These are phyloP conservation scores for Trichonephila inaurata DNA, from an alignment of 1,140 invertebrate species.

Conservation along the genomic window DNA sequence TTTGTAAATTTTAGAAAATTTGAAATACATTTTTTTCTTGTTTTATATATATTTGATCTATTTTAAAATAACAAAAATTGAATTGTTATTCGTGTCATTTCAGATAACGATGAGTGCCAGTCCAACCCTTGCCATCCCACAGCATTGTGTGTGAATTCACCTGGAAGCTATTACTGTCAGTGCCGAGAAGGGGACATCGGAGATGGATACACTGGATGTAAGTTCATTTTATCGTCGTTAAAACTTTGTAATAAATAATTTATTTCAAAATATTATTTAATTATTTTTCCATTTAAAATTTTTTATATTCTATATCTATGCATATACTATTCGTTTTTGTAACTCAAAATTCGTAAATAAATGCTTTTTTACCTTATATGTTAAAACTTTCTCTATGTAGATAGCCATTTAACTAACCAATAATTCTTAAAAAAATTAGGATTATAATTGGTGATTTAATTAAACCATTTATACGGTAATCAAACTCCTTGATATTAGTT, in stretches of 20 bases:
- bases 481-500: background rate
- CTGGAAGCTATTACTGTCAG: slow-evolving; percentile 89
- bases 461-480: background rate
- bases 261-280: too few relatives aligned
- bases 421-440: too few relatives aligned
- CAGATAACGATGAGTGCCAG: slow-evolving; percentile 81
- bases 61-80: background rate
- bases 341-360: too few relatives aligned
- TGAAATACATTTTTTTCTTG: background rate
- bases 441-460: too few relatives aligned
- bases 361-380: too few relatives aligned
- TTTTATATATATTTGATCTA: background rate
- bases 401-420: too few relatives aligned
- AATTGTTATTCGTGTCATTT: background rate
- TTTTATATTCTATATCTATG: too few relatives aligned
- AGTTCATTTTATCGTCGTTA: background rate
- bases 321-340: too few relatives aligned
- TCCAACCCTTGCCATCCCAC: slow-evolving; percentile 88
- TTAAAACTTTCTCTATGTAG: too few relatives aligned
- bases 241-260: background rate
- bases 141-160: slow-evolving; percentile 89
- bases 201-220: slow-evolving; percentile 78
- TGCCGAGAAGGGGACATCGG: slow-evolving; percentile 82
- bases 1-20: slow-evolving; percentile 81
- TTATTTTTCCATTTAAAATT: too few relatives aligned